Conservation (phyloP, 2,888 invertebrate species). For the Melanotus villosus region DNA sequence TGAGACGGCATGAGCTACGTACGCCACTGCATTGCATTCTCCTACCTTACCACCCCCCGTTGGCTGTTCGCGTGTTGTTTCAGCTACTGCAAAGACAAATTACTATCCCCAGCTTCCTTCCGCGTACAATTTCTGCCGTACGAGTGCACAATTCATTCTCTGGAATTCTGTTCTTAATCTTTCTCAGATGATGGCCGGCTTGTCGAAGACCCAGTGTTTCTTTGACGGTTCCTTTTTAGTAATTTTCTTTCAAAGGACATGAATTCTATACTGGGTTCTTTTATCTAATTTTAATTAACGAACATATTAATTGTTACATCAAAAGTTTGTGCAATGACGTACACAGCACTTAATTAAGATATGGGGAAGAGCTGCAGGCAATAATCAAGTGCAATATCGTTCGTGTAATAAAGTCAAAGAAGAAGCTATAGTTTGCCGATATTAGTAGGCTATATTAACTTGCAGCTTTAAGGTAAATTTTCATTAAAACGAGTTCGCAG, state of each 20-base stretch:
- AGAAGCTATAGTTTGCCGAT: background rate
- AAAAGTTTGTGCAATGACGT: too few species aligned
- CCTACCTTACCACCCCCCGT: conserved; percentile 40
- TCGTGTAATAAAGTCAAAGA: conserved; percentile 4
- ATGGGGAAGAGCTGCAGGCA: too few species aligned
- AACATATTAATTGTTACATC: too few species aligned
- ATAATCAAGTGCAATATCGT: background rate
- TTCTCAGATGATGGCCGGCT: conserved; percentile 15
- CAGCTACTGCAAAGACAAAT: conserved; percentile 56
- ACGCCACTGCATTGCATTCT: conserved; percentile 38
- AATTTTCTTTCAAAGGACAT: too few species aligned
- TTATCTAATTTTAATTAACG: too few species aligned
- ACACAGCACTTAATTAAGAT: too few species aligned
- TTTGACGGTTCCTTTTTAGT: background rate
- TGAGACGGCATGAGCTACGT: conserved; percentile 16
- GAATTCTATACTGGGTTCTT: too few species aligned
- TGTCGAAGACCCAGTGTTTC: background rate
- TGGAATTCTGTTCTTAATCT: conserved; percentile 41
- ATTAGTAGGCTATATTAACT: background rate
- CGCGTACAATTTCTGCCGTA: conserved; percentile 52
- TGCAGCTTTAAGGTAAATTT: background rate
- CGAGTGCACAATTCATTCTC: conserved; percentile 42
- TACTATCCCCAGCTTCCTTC: conserved; percentile 59
- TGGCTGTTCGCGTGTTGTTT: conserved; percentile 45
- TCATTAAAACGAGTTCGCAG: conserved; percentile 5